phyloP scores from a whole-genome alignment of 2,888 invertebrate species.

The Microctonus brassicae region DNA sequence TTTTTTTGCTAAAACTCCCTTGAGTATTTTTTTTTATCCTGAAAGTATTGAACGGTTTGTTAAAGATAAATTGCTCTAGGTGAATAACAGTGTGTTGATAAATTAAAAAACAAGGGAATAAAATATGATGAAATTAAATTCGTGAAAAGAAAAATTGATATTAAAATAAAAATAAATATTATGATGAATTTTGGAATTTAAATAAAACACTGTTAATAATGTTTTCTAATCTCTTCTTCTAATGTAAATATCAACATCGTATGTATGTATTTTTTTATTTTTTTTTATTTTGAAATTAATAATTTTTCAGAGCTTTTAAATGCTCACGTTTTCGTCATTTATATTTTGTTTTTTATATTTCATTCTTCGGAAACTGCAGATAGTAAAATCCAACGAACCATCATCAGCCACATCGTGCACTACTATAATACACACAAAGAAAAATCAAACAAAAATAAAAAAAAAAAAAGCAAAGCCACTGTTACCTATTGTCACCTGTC shows the following conservation, averaged over 20 bases:
- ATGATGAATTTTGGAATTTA: neutral
- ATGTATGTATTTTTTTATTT: no score
- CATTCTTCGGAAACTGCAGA: no score
- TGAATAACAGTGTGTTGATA: neutral
- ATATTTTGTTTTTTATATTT: neutral
- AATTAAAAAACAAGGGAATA: neutral
- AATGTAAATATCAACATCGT: neutral
- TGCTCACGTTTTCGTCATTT: no score
- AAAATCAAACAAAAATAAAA: neutral
- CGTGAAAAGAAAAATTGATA: no score
- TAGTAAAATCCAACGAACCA: neutral
- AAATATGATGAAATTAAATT: no score
- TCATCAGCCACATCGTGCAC: neutral
- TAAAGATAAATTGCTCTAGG: neutral
- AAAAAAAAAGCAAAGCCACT: neutral
- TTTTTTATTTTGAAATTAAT: neutral
- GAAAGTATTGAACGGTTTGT: neutral
- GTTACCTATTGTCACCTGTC: neutral
- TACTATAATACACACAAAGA: neutral
- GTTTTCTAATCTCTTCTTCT: neutral
- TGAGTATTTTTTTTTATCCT: no score
- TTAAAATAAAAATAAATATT: neutral
- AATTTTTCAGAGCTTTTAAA: no score
- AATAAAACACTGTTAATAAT: neutral
- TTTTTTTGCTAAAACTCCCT: no score